These are phyloP conservation scores for Sphaerophoria rueppellii DNA, from an alignment of 2,888 invertebrate species.

Conservation along the genomic window DNA sequence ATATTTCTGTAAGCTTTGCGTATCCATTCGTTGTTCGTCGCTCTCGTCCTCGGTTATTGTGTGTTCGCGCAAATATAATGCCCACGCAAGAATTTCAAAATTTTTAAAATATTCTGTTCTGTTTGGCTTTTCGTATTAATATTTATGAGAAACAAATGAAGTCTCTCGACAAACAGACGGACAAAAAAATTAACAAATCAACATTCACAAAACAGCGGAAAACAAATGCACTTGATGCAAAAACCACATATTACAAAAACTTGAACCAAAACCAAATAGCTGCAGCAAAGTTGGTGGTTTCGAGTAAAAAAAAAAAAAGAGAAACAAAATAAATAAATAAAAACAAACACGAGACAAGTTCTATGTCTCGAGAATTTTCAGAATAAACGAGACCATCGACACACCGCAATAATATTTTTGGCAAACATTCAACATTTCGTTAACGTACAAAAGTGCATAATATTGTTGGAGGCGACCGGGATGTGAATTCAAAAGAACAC, in stretches of 20 bases:
- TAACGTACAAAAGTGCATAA: slow-evolving; percentile 44
- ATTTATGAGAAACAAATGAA: slow-evolving; percentile 41
- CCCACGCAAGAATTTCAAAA: slow-evolving; percentile 39
- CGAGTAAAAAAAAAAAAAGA: slow-evolving; percentile 2
- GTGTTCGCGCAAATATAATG: background rate
- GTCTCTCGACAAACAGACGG: slow-evolving; percentile 19
- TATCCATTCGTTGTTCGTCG: slow-evolving; percentile 26
- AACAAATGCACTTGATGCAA: slow-evolving; percentile 54
- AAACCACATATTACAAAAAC: slow-evolving; percentile 25
- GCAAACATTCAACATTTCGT: slow-evolving; percentile 50
- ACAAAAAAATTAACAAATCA: slow-evolving; percentile 37
- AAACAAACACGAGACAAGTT: slow-evolving; percentile 29
- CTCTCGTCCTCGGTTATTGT: background rate
- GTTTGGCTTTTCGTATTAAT: slow-evolving; percentile 11
- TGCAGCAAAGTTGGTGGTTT: slow-evolving; percentile 18
- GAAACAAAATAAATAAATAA: slow-evolving; percentile 1
- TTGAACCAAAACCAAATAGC: slow-evolving; percentile 15
- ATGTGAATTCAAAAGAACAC: slow-evolving; percentile 34
- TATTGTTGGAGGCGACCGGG: background rate
- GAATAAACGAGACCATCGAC: slow-evolving; percentile 34
- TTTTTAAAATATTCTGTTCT: slow-evolving; percentile 5
- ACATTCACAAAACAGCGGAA: slow-evolving; percentile 33
- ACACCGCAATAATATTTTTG: slow-evolving; percentile 56
- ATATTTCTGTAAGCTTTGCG: slow-evolving; percentile 43
- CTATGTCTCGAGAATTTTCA: slow-evolving; percentile 24